Evolutionary conservation across 2,888 invertebrate species (phyloP), one percentile per base, ranked within the genome.

Genomic region (Ennomos erosarius): DNA sequence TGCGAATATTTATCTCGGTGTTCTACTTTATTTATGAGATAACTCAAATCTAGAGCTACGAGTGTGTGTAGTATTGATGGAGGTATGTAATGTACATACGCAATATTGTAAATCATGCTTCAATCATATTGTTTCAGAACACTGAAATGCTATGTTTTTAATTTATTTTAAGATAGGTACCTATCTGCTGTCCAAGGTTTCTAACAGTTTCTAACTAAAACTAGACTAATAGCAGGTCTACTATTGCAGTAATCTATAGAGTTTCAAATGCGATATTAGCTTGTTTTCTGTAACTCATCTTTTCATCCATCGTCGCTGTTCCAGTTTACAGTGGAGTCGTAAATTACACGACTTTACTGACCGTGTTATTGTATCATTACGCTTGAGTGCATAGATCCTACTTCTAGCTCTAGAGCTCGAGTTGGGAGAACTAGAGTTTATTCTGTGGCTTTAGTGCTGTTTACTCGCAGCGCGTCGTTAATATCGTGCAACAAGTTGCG

Each of bases 21-120:
- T 48, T 49, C 44, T 40, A 59, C 45, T 49, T 54, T 48, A 48
- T 49, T 54, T 50, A 49, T 40, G 54, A 54, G 59, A 54, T 45
- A 49, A 48, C 26, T 38, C 52, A 34, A 12, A 48, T 11, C 13
- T 37, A 37, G 11, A 56, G 44, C 42, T 11, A 35, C 37, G 34
- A 26, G 26, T 26, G 26, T 26, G 26, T 26, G 6, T 5, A 26
- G 26, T 6, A 26, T n/a, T n/a, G n/a, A n/a, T 26, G 26, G 16
- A 16, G 16, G 16, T 1, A 16, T 16, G 16, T 26, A 26, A 26
- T 26, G 26, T 26, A 26, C 26, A 16, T 16, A 26, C 26, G 6
- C 39, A 13, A 44, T 46, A 8, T 11, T 37, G 42, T 52, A 37
- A 40, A 36, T 52, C 52, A 52, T 38, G 26, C 26, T 26, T 26